Evolutionary conservation across 1,140 invertebrate genomes (phyloP), one percentile per base, ranked within the genome.

Genomic region (Drosophila sucinea): DNA sequence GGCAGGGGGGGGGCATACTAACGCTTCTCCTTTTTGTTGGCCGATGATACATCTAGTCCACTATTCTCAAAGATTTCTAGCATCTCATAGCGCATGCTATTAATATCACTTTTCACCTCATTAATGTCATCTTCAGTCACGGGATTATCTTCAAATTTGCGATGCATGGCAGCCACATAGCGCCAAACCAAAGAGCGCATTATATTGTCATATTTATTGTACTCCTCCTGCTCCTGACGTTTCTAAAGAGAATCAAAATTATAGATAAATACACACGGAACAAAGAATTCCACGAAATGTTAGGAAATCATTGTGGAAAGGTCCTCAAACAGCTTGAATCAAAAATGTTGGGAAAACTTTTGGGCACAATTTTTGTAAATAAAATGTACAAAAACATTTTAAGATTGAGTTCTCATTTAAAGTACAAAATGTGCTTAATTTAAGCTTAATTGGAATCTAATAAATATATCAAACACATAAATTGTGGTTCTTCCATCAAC

Each of bases 61-160:
- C 96, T 97, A 86, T 93, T 94, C 60, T 94, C 94, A 32, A 98
- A 94, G 17, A 98, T 95, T 79, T 98, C 97, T 0, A 98, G 92
- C 68, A 98, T 93, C 91, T 98, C 97, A 86, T 96, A 97, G 75
- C 95, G 94, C 93, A 97, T 94, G 0, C 96, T 93, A 0, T 95
- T 96, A 17, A 98, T 95, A 78, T 98, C 97, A 82, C 96, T 95
- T 91, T 98, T 98, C 1, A 99, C 94, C 93, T 99, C 98, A 78
- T 98, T 98, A 56, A 98, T 94, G 80, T 98, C 96, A 79, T 98
- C 97, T 91, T 98, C 97, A 11, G 97, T 98, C 0, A 98, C 96
- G 0, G 94, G 93, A 76, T 95, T 94, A 75, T 96, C 94, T 73
- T 97, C 96, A 72, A 94, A 94, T 81, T 96, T 95, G 47, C 95